These are phyloP conservation scores for Andrena marginata DNA, from an alignment of 2,888 invertebrate species.

Conservation along the genomic window DNA sequence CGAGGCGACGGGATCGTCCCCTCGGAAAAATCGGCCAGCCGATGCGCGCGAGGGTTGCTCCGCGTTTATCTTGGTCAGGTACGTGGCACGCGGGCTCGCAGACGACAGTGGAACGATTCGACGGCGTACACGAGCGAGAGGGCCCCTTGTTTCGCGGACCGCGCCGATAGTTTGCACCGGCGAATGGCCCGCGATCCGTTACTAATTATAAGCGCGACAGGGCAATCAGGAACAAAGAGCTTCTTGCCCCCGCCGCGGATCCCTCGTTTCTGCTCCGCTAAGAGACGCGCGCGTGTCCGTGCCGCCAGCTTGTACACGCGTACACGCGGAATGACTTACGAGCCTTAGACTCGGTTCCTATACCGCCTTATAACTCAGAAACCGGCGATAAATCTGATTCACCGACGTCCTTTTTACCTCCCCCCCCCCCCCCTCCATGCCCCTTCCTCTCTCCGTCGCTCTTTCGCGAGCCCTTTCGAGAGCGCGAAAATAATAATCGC, in stretches of 20 bases:
- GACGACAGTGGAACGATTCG: slow-evolving; percentile 7
- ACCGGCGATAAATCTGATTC: slow-evolving; percentile 80
- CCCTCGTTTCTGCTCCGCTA: slow-evolving; percentile 44
- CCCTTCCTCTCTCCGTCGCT: slow-evolving; percentile 34
- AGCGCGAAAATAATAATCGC: slow-evolving; percentile 79
- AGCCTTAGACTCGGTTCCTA: slow-evolving; percentile 74
- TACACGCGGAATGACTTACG: slow-evolving; percentile 78
- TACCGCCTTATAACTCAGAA: slow-evolving; percentile 76
- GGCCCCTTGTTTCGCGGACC: not conserved
- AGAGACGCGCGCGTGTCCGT: slow-evolving; percentile 38
- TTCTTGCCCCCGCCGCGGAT: slow-evolving; percentile 51
- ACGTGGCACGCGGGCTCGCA: not conserved
- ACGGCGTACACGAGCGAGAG: slow-evolving; percentile 4
- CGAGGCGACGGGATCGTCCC: not conserved
- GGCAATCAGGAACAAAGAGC: slow-evolving; percentile 77
- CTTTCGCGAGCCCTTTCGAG: slow-evolving; percentile 46
- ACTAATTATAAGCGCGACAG: slow-evolving; percentile 80
- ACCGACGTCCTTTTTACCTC: slow-evolving; percentile 67
- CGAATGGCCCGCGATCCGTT: slow-evolving; percentile 63
- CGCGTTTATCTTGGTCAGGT: not conserved
- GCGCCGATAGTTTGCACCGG: slow-evolving; percentile 2
- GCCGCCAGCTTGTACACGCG: slow-evolving; percentile 53
- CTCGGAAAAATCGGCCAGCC: not conserved
- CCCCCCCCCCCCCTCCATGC: slow-evolving; percentile 20
- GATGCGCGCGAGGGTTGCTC: not conserved